Conservation (phyloP, 1,140 invertebrate species). For the Leptinotarsa undecemlineata region DNA sequence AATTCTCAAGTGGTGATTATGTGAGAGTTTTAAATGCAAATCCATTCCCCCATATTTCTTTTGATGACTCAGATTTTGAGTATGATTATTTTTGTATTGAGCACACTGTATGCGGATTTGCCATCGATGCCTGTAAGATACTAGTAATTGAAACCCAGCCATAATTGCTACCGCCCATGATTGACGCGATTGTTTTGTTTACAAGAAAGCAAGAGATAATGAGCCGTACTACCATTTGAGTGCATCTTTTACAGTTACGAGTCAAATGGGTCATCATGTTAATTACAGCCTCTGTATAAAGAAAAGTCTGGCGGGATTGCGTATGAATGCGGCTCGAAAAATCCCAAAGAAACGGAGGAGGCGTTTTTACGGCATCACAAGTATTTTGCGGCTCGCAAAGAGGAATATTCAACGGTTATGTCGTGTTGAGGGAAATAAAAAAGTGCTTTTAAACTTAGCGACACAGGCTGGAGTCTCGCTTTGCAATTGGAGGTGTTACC, state of each 20-base stretch:
- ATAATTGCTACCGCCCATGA: constrained; percentile 1
- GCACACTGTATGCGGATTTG: no score
- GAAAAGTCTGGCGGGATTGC: background rate
- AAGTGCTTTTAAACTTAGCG: no score
- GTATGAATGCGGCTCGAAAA: background rate
- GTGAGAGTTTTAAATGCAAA: no score
- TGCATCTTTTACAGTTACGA: constrained; percentile 5
- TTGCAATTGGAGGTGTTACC: no score
- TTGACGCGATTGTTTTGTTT: constrained; percentile 5
- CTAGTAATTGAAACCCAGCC: no score
- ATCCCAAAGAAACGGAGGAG: background rate
- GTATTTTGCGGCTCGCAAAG: constrained; percentile 1
- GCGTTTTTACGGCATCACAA: constrained; percentile 2
- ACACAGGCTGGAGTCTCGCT: no score
- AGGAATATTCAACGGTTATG: background rate
- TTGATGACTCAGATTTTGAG: no score
- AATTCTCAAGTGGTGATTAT: no score
- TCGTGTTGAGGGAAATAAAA: background rate
- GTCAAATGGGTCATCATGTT: constrained; percentile 7
- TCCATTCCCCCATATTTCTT: no score
- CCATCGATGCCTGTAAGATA: no score
- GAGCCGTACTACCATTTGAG: constrained; percentile 5
- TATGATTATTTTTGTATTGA: no score
- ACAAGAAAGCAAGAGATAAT: constrained; percentile 6
- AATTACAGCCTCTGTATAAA: background rate